Percentiles rank a stretch among this genome's conserved stretches.
phyloP scores from a whole-genome alignment of 2,888 invertebrate genomes.

The Biston betularia region DNA sequence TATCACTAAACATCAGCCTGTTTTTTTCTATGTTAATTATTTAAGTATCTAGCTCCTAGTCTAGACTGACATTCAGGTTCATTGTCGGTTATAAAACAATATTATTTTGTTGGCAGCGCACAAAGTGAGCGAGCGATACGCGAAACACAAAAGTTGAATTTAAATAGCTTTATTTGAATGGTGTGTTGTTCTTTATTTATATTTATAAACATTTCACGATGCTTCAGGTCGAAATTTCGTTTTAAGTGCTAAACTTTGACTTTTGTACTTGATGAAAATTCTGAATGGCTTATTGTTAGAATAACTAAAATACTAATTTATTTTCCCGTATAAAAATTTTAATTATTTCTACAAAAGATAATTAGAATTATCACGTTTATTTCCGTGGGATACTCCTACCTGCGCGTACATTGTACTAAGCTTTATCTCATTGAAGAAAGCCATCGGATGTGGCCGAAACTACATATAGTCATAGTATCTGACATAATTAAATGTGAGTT shows the following conservation, averaged over 20 bases:
- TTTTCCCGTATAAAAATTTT: no score
- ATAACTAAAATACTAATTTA: no score
- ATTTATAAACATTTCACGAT: background rate
- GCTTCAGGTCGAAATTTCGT: slow-evolving; percentile 2
- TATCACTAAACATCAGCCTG: no score
- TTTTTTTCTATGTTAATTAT: background rate
- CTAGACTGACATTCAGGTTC: slow-evolving; percentile 22
- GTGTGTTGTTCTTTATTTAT: slow-evolving; percentile 11
- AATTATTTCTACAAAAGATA: no score
- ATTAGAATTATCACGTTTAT: no score
- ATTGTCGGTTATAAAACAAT: slow-evolving; percentile 36
- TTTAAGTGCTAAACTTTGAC: slow-evolving; percentile 1
- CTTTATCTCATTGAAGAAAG: no score
- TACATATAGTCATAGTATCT: no score
- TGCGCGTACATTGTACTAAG: no score
- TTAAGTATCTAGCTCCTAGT: background rate
- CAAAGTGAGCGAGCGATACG: slow-evolving; percentile 20
- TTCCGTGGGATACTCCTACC: no score
- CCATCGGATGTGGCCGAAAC: no score
- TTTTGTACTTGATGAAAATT: background rate
- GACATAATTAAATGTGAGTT: no score
- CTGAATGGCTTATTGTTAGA: no score
- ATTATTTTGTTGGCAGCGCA: slow-evolving; percentile 30
- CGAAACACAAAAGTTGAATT: slow-evolving; percentile 24
- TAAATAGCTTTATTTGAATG: slow-evolving; percentile 21